phyloP scores from a whole-genome alignment of 2,797 vertebrate genomes.

The Pteropus rufus region DNA sequence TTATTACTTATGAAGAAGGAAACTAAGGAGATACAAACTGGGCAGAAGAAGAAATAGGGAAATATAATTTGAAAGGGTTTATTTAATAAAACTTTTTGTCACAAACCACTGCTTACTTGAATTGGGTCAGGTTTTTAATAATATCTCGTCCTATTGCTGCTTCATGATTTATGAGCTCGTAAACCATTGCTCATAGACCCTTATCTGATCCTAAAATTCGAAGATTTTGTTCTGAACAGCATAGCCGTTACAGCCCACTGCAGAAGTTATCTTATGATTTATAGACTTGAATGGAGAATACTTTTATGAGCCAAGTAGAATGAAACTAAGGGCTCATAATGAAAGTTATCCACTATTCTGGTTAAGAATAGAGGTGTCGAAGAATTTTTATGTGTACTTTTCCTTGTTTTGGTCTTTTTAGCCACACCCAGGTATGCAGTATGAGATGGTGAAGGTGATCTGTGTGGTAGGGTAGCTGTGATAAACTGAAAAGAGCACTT shows the following conservation, averaged over 20 bases:
- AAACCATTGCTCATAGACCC: neutral
- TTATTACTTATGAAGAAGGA: neutral
- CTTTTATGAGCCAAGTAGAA: neutral
- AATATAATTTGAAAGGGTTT: neutral
- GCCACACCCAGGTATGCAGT: neutral
- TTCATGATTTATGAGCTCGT: slow-evolving; percentile 15
- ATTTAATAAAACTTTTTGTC: neutral
- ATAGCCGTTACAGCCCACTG: neutral
- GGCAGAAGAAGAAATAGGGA: neutral
- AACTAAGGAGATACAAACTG: neutral
- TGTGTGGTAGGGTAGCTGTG: neutral
- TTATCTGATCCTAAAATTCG: slow-evolving; percentile 27
- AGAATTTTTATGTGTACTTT: neutral
- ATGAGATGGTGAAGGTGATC: neutral
- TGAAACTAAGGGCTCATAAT: neutral
- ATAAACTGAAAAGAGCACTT: neutral
- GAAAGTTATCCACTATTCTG: neutral
- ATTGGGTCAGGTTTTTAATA: slow-evolving; percentile 4
- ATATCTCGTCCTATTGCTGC: neutral
- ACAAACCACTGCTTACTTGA: slow-evolving; percentile 25
- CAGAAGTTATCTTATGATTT: neutral
- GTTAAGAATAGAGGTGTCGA: neutral
- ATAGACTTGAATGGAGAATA: neutral
- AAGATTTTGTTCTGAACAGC: neutral
- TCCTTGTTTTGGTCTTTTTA: neutral